These are phyloP conservation scores for Corythornis vintsioides DNA, from an alignment of 2,113 vertebrate genomes.

Conservation along the genomic window DNA sequence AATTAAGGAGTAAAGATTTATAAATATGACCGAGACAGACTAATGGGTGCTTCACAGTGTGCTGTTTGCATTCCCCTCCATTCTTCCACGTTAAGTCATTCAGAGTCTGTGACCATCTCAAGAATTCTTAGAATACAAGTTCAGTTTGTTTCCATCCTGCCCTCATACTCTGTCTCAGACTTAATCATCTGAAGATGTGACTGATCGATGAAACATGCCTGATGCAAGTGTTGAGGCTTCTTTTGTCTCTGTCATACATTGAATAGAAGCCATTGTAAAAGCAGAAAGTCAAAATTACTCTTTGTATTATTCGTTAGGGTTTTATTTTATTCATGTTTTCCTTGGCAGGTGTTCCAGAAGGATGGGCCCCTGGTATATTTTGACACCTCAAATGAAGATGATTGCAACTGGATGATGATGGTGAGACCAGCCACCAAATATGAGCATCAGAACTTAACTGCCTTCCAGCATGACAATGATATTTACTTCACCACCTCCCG, in stretches of 20 bases:
- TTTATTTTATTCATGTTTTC: not conserved
- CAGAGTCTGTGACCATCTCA: not conserved
- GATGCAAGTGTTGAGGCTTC: not conserved
- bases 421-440: slow-evolving; percentile 88
- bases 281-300: not conserved
- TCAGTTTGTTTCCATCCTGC: not conserved
- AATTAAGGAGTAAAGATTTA: not conserved
- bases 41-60: not conserved
- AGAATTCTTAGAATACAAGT: not conserved
- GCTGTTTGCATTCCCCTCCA: not conserved
- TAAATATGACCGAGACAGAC: not conserved
- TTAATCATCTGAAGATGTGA: not conserved
- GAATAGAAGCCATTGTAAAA: not conserved
- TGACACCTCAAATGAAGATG: slow-evolving; percentile 91
- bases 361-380: slow-evolving; percentile 86
- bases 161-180: not conserved
- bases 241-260: not conserved
- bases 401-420: slow-evolving; percentile 99
- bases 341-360: slow-evolving; percentile 89
- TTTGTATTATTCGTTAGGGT: not conserved
- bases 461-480: slow-evolving; percentile 92
- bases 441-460: slow-evolving; percentile 93
- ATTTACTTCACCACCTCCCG: slow-evolving; percentile 96
- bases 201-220: not conserved
- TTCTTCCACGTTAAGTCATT: not conserved